phyloP scores from a whole-genome alignment of 2,797 vertebrate species.

The Brotogeris chrysoptera region DNA sequence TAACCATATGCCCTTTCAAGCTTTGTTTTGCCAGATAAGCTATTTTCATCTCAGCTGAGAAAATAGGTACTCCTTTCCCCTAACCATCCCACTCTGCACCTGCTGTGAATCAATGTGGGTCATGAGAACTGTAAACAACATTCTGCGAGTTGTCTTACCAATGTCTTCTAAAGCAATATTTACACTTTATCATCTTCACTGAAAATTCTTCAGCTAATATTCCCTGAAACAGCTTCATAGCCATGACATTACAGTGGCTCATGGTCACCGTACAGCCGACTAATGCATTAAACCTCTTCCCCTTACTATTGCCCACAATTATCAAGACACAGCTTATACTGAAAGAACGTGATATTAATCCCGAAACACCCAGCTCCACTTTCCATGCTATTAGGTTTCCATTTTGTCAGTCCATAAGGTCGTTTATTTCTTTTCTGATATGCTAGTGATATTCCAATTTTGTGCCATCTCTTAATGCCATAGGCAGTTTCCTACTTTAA shows the following conservation, averaged over 20 bases:
- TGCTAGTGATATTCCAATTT: neutral
- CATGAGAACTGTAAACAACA: slow-evolving; percentile 51
- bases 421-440: neutral
- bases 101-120: slow-evolving; percentile 55
- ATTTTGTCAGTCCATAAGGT: neutral
- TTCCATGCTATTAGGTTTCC: neutral
- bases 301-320: neutral
- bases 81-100: slow-evolving; percentile 57
- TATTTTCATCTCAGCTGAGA: slow-evolving; percentile 60
- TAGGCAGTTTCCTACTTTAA: neutral
- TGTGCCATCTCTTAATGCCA: neutral
- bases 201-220: neutral
- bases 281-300: neutral
- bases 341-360: neutral
- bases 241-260: neutral
- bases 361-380: neutral
- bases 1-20: slow-evolving; percentile 60
- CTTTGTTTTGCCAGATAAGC: slow-evolving; percentile 54
- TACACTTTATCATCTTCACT: neutral
- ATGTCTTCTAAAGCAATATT: neutral
- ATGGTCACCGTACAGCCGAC: neutral
- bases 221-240: neutral
- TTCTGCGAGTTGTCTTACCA: neutral
- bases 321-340: neutral
- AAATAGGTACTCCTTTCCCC: slow-evolving; percentile 58